Percentiles rank a stretch among this genome's conserved stretches.
These are phyloP conservation scores for Cnemophilus loriae DNA, from an alignment of 2,113 vertebrate genomes.

Conservation along the genomic window DNA sequence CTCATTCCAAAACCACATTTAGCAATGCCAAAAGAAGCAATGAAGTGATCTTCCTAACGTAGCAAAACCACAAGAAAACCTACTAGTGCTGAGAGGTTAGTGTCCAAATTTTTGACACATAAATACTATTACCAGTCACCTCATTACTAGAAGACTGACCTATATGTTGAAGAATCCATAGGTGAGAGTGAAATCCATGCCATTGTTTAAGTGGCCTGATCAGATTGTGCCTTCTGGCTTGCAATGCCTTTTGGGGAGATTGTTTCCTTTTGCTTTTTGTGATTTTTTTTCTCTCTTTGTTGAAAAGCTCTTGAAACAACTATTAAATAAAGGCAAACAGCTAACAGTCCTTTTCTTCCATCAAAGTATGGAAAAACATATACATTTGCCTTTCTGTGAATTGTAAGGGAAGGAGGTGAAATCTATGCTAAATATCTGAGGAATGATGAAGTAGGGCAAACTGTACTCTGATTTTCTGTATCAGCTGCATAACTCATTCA, in stretches of 20 bases:
- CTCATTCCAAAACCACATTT: background rate
- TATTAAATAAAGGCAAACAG: background rate
- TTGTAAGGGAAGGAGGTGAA: background rate
- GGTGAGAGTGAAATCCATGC: background rate
- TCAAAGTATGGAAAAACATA: background rate
- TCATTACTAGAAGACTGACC: background rate
- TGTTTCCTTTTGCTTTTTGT: background rate
- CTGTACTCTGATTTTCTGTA: background rate
- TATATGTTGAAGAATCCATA: background rate
- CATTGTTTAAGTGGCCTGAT: background rate
- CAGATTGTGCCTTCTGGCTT: background rate
- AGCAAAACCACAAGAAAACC: background rate
- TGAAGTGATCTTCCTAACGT: background rate
- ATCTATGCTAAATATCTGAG: constrained; percentile 33
- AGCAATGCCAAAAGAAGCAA: constrained; percentile 23
- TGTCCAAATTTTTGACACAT: background rate
- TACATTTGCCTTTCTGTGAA: background rate
- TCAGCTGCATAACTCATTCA: background rate
- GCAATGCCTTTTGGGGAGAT: background rate
- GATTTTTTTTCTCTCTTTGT: background rate
- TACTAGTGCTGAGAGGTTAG: background rate
- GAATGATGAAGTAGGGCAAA: constrained; percentile 11
- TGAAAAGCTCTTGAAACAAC: background rate
- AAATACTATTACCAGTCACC: background rate
- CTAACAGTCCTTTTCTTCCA: background rate